phyloP scores from a whole-genome alignment of 1,140 invertebrate species.

The Bombus impatiens region DNA sequence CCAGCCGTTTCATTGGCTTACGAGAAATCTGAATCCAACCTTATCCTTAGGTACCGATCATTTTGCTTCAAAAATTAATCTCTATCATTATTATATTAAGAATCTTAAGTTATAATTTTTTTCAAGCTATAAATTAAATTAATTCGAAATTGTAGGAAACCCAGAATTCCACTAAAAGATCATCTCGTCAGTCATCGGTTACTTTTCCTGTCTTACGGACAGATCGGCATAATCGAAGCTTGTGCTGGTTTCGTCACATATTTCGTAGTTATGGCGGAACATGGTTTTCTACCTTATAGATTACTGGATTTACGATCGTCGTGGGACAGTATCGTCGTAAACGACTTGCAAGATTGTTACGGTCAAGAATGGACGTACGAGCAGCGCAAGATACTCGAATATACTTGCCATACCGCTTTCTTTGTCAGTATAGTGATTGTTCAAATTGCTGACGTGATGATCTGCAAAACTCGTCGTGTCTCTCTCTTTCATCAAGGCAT shows the following conservation, averaged over 20 bases:
- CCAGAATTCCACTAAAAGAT: conserved; percentile 89
- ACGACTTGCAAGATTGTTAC: conserved; percentile 90
- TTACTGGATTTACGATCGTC: conserved; percentile 88
- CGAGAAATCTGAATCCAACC: conserved; percentile 98
- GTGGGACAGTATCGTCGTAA: conserved; percentile 89
- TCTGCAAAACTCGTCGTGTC: conserved; percentile 91
- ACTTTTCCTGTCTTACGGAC: conserved; percentile 90
- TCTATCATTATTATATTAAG: not conserved
- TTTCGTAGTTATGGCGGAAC: conserved; percentile 93
- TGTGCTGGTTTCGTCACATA: conserved; percentile 94
- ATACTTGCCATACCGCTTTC: conserved; percentile 91
- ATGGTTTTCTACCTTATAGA: conserved; percentile 88
- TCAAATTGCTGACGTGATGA: conserved; percentile 91
- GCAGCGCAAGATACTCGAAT: conserved; percentile 88
- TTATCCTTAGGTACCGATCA: conserved; percentile 89
- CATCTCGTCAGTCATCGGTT: conserved; percentile 91
- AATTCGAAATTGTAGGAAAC: conserved; percentile 82
- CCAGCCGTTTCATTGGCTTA: conserved; percentile 99
- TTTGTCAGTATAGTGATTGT: conserved; percentile 91
- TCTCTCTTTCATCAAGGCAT: conserved; percentile 91
- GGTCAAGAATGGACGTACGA: conserved; percentile 90
- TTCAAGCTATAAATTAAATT: no score
- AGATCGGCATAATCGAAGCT: conserved; percentile 94
- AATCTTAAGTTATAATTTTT: not conserved
- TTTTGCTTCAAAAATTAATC: not conserved